Percentiles rank a stretch among this genome's conserved stretches.
These are phyloP conservation scores for Coleophora flavipennella DNA, from an alignment of 2,888 invertebrate genomes.

Conservation along the genomic window DNA sequence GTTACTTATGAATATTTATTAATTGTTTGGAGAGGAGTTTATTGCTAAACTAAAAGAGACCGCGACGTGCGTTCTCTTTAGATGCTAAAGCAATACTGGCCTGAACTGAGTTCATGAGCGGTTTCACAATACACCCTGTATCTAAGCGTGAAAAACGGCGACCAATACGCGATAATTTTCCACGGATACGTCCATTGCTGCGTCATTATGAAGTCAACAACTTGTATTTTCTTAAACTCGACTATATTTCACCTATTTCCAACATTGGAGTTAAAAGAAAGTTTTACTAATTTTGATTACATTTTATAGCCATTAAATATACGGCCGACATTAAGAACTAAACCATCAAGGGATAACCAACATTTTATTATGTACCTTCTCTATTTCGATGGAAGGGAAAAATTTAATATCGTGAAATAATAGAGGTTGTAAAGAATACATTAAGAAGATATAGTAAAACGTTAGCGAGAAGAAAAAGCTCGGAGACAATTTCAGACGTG, in stretches of 20 bases:
- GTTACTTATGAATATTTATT: too few species aligned
- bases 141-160: slow-evolving; percentile 14
- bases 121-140: slow-evolving; percentile 6
- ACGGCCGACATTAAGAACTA: neutral
- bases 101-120: neutral
- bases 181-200: slow-evolving; percentile 28
- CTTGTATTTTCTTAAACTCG: too few species aligned
- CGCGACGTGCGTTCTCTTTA: too few species aligned
- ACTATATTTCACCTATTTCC: too few species aligned
- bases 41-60: too few species aligned
- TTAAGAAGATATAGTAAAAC: slow-evolving; percentile 39
- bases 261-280: too few species aligned
- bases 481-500: slow-evolving; percentile 21
- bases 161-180: slow-evolving; percentile 16
- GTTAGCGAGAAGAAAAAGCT: slow-evolving; percentile 34
- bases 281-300: too few species aligned
- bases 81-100: too few species aligned
- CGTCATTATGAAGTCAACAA: too few species aligned
- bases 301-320: too few species aligned
- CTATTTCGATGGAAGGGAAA: slow-evolving; percentile 12
- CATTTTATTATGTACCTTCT: slow-evolving; percentile 1
- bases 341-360: slow-evolving; percentile 20
- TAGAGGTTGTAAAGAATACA: slow-evolving; percentile 29
- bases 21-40: too few species aligned
- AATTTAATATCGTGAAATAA: slow-evolving; percentile 34